These are phyloP conservation scores for Neotoma lepida DNA, from an alignment of 2,113 vertebrate genomes.

Conservation along the genomic window DNA sequence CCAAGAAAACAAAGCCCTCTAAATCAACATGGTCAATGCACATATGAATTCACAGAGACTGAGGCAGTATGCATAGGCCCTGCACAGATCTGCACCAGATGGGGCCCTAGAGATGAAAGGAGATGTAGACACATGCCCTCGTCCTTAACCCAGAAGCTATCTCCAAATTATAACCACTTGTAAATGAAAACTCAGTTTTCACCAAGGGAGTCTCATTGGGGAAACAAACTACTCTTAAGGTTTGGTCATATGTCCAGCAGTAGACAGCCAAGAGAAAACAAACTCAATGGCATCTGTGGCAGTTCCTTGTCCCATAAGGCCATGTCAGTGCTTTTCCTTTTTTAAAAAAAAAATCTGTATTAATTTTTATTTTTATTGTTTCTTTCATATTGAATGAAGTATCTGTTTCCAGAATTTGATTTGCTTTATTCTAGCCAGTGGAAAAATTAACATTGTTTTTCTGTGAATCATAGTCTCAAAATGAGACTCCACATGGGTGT, in stretches of 20 bases:
- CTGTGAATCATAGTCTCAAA: not conserved
- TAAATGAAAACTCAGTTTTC: not conserved
- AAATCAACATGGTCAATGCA: not conserved
- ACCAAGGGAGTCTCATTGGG: not conserved
- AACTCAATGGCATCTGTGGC: not conserved
- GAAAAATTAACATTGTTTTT: not conserved
- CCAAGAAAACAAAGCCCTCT: not conserved
- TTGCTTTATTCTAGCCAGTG: not conserved
- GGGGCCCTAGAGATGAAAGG: not conserved
- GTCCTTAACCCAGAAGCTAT: not conserved
- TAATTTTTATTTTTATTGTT: not conserved
- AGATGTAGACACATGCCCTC: not conserved
- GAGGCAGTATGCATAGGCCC: not conserved
- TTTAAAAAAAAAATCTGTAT: not conserved
- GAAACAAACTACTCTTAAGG: not conserved
- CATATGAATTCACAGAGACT: not conserved
- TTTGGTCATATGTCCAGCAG: not conserved
- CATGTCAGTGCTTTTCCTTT: not conserved
- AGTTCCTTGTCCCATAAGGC: not conserved
- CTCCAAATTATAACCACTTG: not conserved
- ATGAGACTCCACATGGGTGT: not conserved
- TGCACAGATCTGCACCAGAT: not conserved
- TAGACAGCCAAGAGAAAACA: not conserved
- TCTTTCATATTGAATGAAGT: not conserved
- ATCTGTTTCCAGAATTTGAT: not conserved